phyloP scores from a whole-genome alignment of 2,888 invertebrate species.

The Tipula confusa region DNA sequence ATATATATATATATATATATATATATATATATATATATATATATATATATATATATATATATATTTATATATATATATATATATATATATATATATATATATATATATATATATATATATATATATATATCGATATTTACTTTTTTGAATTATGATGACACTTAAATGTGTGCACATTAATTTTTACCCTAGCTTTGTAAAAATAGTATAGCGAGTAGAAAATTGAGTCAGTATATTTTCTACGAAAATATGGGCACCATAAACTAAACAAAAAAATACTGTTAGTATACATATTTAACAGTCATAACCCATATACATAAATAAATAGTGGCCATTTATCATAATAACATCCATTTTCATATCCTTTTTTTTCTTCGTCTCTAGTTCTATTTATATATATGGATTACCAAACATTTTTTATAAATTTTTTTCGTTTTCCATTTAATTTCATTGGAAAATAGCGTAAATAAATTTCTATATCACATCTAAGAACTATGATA shows the following conservation, averaged over 20 bases:
- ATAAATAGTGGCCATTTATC: constrained; percentile 4
- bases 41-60: too few species aligned
- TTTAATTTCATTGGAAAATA: constrained; percentile 25
- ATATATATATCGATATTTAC: too few species aligned
- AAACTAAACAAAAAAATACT: background rate
- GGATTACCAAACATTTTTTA: background rate
- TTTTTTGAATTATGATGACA: background rate
- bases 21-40: too few species aligned
- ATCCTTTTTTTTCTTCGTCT: background rate
- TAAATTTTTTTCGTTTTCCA: background rate
- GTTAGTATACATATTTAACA: background rate
- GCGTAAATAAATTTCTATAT: background rate
- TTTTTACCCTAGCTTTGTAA: background rate
- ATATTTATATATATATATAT: too few species aligned
- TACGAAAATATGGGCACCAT: background rate
- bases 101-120: too few species aligned
- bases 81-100: too few species aligned
- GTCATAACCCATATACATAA: background rate
- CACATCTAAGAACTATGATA: constrained; percentile 20
- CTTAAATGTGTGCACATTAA: background rate
- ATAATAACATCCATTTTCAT: constrained; percentile 12
- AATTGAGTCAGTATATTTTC: constrained; percentile 12
- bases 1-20: too few species aligned
- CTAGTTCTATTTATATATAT: background rate
- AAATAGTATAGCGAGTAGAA: background rate